Evolutionary conservation across 2,113 vertebrate species (phyloP).

Genomic region (Neolamprologus modestus): DNA sequence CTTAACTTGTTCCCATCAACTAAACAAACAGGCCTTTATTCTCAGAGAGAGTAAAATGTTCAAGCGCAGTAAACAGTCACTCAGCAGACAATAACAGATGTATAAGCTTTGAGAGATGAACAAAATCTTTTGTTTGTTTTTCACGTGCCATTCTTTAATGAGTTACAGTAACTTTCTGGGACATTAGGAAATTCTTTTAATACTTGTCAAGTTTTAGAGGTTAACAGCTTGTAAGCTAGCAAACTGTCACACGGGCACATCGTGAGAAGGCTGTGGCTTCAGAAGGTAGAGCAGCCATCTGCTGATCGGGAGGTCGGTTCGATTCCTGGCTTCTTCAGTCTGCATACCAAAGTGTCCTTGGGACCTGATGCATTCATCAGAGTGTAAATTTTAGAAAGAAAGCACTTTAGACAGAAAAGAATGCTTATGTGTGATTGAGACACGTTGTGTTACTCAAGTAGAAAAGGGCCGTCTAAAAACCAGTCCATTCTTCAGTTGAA

Average conservation of each 20-base stretch:
- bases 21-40: constrained; percentile 41
- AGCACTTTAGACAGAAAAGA: neutral
- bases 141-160: neutral
- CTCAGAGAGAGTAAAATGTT: neutral
- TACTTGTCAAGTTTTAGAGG: neutral
- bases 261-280: neutral
- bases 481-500: neutral
- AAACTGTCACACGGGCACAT: neutral
- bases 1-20: neutral
- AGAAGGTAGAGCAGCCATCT: neutral
- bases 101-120: neutral
- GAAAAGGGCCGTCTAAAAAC: neutral
- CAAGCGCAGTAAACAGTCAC: neutral
- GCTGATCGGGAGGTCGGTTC: neutral
- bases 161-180: neutral
- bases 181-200: neutral
- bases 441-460: neutral
- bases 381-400: neutral
- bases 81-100: neutral
- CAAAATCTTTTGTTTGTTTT: neutral
- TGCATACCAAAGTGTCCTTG: neutral
- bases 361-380: neutral
- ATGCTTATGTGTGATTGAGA: neutral
- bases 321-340: neutral
- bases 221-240: neutral